Evolutionary conservation across 2,113 vertebrate genomes (phyloP), one percentile per base, ranked within the genome.

Genomic region (Nicator chloris): DNA sequence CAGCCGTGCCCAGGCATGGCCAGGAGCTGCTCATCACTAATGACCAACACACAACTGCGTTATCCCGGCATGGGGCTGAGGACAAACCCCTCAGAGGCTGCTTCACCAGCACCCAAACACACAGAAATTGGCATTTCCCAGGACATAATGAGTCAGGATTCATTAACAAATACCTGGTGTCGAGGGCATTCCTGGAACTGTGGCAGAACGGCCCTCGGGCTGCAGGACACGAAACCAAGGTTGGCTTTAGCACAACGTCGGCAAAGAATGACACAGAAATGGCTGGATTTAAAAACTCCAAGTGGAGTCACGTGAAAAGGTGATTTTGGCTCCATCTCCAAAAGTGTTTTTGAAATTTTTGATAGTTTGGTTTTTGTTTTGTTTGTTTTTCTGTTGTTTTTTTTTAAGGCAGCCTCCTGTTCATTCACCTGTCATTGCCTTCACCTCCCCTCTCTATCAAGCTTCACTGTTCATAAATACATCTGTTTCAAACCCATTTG

Each of bases 281-380:
- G 2, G 9, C 13, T 73, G 10, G 2, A 7, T 64, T 83, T 28
- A 33, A 59, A 75, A 57, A 13, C 30, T 61, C 20, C 53, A 8
- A 2, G 1, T 0, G 4, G 15, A 42, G 19, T 10, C 50, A 6
- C 0, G 0, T 7, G 51, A 11, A 65, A 76, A 71, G 7, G 17
- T 31, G 23, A n/a, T n/a, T 21, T 16, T 16, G 10, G 31, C 31
- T 56, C 17, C 10, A 0, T 8, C 61, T 69, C 37, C n/a, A 10
- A 53, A 60, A 26, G 14, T 1, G 4, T 49, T 63, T 57, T 85
- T 54, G 6, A 28, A 39, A 12, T 63, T 63, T 39, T n/a, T 31
- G 2, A 13, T 26, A 4, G 6, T 1, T 15, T n/a, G n/a, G n/a
- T n/a, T n/a, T n/a, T n/a, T n/a, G n/a, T n/a, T n/a, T n/a, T n/a